Percentiles rank a stretch among this genome's conserved stretches.
Evolutionary conservation across 2,797 vertebrate genomes (phyloP).

Genomic region (Mormyrops attenuatus): DNA sequence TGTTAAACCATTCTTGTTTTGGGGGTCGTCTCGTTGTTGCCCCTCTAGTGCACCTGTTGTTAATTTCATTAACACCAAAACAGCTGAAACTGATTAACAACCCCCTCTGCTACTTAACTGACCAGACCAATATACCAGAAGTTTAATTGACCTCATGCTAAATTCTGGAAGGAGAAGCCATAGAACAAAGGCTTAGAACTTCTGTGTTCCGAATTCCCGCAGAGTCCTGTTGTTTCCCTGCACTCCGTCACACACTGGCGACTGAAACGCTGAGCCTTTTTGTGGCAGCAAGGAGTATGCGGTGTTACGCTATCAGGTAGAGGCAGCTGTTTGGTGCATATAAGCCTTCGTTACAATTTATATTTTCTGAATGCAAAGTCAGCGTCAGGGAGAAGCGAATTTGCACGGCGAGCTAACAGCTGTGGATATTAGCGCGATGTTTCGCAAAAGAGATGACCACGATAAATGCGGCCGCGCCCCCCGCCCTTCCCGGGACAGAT

Average conservation of each 20-base stretch:
- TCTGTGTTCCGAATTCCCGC: neutral
- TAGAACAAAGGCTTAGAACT: neutral
- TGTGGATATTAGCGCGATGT: slow-evolving; percentile 13
- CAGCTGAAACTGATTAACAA: neutral
- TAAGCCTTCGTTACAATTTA: neutral
- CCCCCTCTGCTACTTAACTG: neutral
- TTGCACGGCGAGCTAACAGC: neutral
- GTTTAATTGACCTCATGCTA: neutral
- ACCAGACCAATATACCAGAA: neutral
- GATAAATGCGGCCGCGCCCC: slow-evolving; percentile 27
- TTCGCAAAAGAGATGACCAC: slow-evolving; percentile 4
- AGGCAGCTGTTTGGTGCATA: neutral
- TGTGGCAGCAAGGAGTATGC: neutral
- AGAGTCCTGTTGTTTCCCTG: neutral
- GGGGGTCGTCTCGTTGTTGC: neutral
- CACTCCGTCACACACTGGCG: neutral
- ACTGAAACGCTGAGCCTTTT: neutral
- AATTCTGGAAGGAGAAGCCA: neutral
- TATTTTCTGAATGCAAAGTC: neutral
- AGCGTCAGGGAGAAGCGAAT: neutral
- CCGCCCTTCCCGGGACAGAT: slow-evolving; percentile 23
- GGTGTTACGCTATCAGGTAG: neutral
- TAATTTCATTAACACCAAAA: neutral
- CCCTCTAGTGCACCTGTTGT: neutral
- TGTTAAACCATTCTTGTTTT: neutral